phyloP scores from a whole-genome alignment of 2,797 vertebrate genomes.

The Lepus oiostolus region DNA sequence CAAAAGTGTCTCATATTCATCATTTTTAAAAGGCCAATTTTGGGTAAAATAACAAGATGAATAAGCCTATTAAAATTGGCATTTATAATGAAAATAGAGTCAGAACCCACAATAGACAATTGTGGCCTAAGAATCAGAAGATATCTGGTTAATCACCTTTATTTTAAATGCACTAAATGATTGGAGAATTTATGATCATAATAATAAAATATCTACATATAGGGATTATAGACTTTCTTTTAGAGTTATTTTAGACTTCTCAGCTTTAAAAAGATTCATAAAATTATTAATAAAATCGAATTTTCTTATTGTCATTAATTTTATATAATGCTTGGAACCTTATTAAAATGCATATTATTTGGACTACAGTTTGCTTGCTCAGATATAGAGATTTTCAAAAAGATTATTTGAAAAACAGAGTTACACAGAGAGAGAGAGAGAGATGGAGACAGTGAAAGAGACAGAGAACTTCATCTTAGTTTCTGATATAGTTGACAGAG shows the following conservation, averaged over 20 bases:
- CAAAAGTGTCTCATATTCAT: constrained; percentile 76
- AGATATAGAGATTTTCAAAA: no score
- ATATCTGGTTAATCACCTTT: constrained; percentile 39
- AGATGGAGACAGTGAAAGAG: no score
- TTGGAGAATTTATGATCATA: background rate
- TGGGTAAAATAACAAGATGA: constrained; percentile 76
- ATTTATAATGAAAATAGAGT: constrained; percentile 76
- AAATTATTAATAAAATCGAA: background rate
- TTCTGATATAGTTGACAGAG: no score
- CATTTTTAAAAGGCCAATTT: constrained; percentile 64
- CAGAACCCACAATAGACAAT: constrained; percentile 56
- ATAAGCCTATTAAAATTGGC: constrained; percentile 78
- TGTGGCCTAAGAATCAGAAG: background rate
- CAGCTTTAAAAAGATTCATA: background rate
- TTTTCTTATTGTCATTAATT: background rate
- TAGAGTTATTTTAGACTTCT: background rate
- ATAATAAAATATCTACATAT: background rate
- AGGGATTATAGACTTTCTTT: background rate
- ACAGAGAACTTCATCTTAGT: no score
- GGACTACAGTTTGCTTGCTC: background rate
- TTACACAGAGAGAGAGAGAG: no score
- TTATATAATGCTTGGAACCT: background rate
- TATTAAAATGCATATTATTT: background rate
- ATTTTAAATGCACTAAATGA: constrained; percentile 44
- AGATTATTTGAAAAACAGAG: no score